Percentiles rank a stretch among this genome's conserved stretches.
Conservation (phyloP, 2,888 invertebrate species). For the Dasypogon diadema region DNA sequence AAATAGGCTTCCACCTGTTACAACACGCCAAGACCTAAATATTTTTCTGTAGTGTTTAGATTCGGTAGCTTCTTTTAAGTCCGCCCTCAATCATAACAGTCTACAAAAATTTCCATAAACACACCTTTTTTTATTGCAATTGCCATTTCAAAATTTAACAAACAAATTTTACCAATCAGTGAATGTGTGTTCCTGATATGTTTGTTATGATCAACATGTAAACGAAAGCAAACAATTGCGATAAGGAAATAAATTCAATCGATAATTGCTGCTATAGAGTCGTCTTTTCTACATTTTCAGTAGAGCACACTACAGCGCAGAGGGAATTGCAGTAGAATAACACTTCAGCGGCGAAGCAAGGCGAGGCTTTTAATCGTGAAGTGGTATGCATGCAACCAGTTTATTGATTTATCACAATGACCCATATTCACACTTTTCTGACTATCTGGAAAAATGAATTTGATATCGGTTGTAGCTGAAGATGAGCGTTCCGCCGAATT, state of each 20-base stretch:
- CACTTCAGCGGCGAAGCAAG: neutral
- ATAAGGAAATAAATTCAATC: conserved; percentile 7
- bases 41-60: no score
- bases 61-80: no score
- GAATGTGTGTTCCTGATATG: neutral
- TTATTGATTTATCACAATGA: conserved; percentile 37
- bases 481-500: neutral
- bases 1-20: no score
- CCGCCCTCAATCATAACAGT: no score
- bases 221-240: conserved; percentile 4
- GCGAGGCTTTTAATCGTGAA: conserved; percentile 1
- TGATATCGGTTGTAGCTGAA: neutral
- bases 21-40: no score
- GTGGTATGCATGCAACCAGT: neutral
- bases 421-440: neutral
- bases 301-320: neutral
- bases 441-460: neutral
- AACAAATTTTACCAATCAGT: neutral
- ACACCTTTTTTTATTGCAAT: no score
- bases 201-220: neutral
- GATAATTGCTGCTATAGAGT: conserved; percentile 31
- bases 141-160: no score
- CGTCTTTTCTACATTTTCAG: neutral
- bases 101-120: no score
- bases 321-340: neutral